Conservation (phyloP, 2,888 invertebrate species). For the Vanessa cardui region DNA sequence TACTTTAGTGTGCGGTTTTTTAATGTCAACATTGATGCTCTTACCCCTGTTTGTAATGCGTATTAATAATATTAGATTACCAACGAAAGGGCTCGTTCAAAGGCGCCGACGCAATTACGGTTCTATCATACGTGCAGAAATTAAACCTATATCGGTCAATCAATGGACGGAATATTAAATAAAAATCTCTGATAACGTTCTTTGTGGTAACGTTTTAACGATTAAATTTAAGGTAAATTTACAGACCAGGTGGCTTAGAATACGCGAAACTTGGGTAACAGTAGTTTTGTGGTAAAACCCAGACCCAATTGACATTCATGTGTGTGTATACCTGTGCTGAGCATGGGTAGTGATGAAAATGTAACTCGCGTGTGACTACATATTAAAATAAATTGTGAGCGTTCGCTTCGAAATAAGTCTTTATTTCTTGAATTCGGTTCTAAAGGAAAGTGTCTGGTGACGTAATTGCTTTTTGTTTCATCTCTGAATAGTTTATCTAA, state of each 20-base stretch:
- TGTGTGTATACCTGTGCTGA: no score
- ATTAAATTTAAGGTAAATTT: no score
- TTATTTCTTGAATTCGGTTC: not conserved
- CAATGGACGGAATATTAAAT: not conserved
- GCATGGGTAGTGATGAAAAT: no score
- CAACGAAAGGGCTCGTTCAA: not conserved
- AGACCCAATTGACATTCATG: no score
- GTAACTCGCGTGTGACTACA: no score
- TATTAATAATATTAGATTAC: not conserved
- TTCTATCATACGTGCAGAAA: not conserved
- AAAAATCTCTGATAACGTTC: not conserved
- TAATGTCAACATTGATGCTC: not conserved
- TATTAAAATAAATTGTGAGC: no score
- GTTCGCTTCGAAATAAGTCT: no score
- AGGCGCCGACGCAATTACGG: constrained; percentile 4
- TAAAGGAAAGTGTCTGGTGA: constrained; percentile 16
- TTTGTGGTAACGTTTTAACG: not conserved
- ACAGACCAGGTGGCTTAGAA: no score
- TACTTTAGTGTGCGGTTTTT: no score
- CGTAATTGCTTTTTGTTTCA: constrained; percentile 39
- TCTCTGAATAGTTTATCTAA: constrained; percentile 41
- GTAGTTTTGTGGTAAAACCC: no score
- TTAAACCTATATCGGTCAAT: not conserved
- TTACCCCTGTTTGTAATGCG: not conserved
- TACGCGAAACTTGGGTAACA: no score